A percentile compares a stretch with the other conserved stretches of the same genome.
Conservation (phyloP, 1,140 invertebrate species). For the Daktulosphaira vitifoliae region DNA sequence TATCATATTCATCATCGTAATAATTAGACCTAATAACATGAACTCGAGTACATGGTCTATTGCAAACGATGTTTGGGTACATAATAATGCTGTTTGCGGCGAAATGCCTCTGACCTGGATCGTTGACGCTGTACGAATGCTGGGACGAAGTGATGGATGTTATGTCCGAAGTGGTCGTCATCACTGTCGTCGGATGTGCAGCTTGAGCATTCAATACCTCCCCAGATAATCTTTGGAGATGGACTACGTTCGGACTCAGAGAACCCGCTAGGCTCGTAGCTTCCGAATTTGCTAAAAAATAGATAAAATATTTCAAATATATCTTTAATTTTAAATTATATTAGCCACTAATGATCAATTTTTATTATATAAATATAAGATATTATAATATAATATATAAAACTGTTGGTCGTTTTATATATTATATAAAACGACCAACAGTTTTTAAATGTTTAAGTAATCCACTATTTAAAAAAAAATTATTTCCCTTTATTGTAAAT, state of each 20-base stretch:
- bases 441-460: no score
- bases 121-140: constrained; percentile 31
- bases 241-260: constrained; percentile 40
- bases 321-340: no score
- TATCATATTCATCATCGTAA: constrained; percentile 16
- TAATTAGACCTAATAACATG: constrained; percentile 15
- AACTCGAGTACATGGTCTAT: constrained; percentile 14
- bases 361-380: no score
- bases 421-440: no score
- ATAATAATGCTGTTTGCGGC: constrained; percentile 30
- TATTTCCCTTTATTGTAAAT: no score
- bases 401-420: no score
- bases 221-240: constrained; percentile 15
- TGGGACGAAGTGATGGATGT: constrained; percentile 35
- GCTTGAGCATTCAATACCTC: constrained; percentile 27
- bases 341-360: no score
- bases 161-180: constrained; percentile 35
- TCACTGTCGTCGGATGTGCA: constrained; percentile 31
- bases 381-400: no score
- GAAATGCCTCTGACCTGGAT: constrained; percentile 41
- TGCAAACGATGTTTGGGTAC: constrained; percentile 28
- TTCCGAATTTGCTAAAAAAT: constrained; percentile 32
- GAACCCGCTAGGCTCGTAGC: constrained; percentile 39
- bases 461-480: no score
- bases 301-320: no score